Conservation (phyloP, 2,888 invertebrate species). For the Acheta domesticus region DNA sequence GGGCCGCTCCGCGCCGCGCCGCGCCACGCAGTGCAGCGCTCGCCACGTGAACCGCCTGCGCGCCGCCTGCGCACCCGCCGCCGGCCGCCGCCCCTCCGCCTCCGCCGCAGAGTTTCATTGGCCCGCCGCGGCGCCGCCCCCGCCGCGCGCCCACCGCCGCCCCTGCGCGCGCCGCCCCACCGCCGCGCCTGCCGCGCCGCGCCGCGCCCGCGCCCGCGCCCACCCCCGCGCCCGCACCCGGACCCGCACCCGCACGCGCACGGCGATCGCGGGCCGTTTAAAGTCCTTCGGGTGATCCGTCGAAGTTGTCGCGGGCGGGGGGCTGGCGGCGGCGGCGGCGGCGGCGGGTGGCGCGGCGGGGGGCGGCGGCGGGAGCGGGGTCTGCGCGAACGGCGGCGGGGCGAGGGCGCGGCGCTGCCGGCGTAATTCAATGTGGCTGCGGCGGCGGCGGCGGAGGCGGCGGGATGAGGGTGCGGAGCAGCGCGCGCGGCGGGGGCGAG, state of each 20-base stretch:
- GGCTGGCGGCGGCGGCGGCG: background rate
- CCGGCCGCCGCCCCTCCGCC: constrained; percentile 19
- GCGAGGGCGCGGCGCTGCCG: constrained; percentile 24
- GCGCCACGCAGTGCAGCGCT: background rate
- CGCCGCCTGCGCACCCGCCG: background rate
- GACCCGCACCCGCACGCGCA: constrained; percentile 21
- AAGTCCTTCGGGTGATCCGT: constrained; percentile 34
- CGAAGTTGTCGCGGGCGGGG: constrained; percentile 30
- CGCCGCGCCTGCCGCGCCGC: constrained; percentile 11
- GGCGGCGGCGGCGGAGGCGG: constrained; percentile 3
- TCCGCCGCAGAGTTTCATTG: constrained; percentile 25
- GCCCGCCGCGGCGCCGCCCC: constrained; percentile 21
- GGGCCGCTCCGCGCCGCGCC: constrained; percentile 19
- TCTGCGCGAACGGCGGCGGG: constrained; percentile 18
- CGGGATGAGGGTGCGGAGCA: constrained; percentile 21
- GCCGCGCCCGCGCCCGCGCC: background rate
- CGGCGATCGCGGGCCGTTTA: constrained; percentile 32
- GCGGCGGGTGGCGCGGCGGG: constrained; percentile 4
- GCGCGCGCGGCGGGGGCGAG: background rate
- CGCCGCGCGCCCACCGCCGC: constrained; percentile 28
- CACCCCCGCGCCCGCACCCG: background rate
- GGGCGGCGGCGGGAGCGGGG: background rate
- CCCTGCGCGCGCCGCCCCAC: constrained; percentile 21
- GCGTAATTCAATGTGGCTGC: constrained; percentile 32
- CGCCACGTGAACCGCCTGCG: constrained; percentile 28